Evolutionary conservation across 2,113 vertebrate genomes (phyloP).

Genomic region (Amblyopsis rosae): DNA sequence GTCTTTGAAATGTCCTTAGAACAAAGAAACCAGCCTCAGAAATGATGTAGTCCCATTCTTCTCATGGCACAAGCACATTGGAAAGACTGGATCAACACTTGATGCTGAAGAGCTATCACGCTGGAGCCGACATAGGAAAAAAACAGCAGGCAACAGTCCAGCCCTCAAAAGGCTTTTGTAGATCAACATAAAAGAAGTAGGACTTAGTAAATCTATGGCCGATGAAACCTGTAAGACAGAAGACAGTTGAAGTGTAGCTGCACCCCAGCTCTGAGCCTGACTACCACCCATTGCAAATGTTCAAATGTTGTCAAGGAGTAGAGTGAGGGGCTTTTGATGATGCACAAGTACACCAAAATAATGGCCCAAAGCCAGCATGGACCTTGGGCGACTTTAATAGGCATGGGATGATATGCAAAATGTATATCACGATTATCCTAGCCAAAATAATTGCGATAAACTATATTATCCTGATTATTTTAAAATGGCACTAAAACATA

Average conservation of each 20-base stretch:
- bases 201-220: slow-evolving; percentile 82
- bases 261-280: not conserved
- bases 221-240: slow-evolving; percentile 87
- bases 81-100: not conserved
- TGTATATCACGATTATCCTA: too few relatives aligned
- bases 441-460: too few relatives aligned
- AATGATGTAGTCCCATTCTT: slow-evolving; percentile 13
- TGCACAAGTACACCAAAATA: too few relatives aligned
- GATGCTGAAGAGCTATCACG: not conserved
- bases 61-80: slow-evolving; percentile 3
- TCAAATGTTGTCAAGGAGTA: too few relatives aligned
- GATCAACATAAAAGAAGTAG: slow-evolving; percentile 47
- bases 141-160: slow-evolving; percentile 79
- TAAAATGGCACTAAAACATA: too few relatives aligned
- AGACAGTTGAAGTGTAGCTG: not conserved
- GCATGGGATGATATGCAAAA: too few relatives aligned
- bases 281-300: not conserved
- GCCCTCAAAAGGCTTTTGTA: slow-evolving; percentile 79
- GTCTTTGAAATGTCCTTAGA: slow-evolving; percentile 47
- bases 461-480: too few relatives aligned
- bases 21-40: slow-evolving; percentile 10
- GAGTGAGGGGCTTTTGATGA: too few relatives aligned
- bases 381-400: too few relatives aligned
- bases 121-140: slow-evolving; percentile 1
- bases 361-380: too few relatives aligned